Evolutionary conservation across 1,140 invertebrate species (phyloP), one percentile per base, ranked within the genome.

Genomic region (Elymnias hypermnestra): DNA sequence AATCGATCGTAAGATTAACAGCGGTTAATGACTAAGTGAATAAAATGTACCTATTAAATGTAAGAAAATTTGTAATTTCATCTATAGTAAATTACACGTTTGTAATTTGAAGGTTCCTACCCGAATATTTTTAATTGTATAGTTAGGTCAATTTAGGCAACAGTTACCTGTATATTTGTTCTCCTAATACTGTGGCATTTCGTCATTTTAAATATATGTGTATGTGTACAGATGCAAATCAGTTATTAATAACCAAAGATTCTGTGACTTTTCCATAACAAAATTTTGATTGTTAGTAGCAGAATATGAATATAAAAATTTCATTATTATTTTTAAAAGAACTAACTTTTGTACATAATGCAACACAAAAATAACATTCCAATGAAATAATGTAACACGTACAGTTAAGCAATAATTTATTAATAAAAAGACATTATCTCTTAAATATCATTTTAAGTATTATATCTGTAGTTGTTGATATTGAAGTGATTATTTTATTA

Each of bases 21-120:
- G 12, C 22, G 29, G 37, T 23, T 15, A 26, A 21, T 51, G 15
- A 51, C 4, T 12, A 39, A 37, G 14, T 63, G 53, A 57, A 68
- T 53, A 15, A n/a, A 33, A 33, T 53, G 60, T 68, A 70, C 60
- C 61, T 69, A 57, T 42, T 45, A 43, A 44, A 39, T 47, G 8
- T 57, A 53, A 39, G 31, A 31, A 42, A 49, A 28, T 33, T 47
- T 56, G 42, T 51, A 52, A 52, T 28, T 52, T 35, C 40, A 36
- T 58, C 50, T 35, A 29, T 57, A 52, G 55, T 42, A 47, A 45
- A 46, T 26, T 50, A 39, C 25, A 39, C 33, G n/a, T 50, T 51
- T 43, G 41, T 51, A 51, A 74, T 72, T 72, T 71, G 62, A 82
- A 64, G 73, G 79, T 83, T 83, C 79, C 79, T 83, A 82, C 61